Base-by-base conservation (phyloP, 2,113 vertebrate species). In the Riparia riparia region DNA sequence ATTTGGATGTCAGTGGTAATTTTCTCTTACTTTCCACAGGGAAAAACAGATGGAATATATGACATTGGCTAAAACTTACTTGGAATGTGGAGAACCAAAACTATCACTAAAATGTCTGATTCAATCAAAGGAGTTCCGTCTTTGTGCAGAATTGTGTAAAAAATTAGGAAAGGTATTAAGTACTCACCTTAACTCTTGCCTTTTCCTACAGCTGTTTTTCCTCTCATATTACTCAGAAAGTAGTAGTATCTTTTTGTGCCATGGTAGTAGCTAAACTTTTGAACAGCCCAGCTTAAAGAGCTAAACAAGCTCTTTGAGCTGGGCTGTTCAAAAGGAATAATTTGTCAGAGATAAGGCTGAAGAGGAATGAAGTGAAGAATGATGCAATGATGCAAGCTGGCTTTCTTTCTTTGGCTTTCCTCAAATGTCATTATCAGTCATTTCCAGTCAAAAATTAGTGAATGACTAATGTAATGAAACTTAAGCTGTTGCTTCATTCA, bases 31-130 rank as follows among this genome's bases (percentile, higher is more conserved):
- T 95, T 94, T 76, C 58, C 63, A 18, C 89, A 98, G 98, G 95
- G 98, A 98, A 89, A 98, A 98, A 74, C 98, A 98, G 70, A 65
- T 98, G 97, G 98, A 98, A 66, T 98, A 98, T 78, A 91, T 98
- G 94, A 63, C 96, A 56, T 91, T 98, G 96, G 98, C 98, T 28
- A 98, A 98, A 92, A 98, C 97, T 28, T 98, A 98, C 70, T 87
- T 98, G 95, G 98, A 98, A 79, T 98, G 98, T 31, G 93, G 89
- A 18, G 98, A 98, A 77, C 98, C 98, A 53, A 97, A 98, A 57
- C 95, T 98, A 20, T 97, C 98, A 24, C 95, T 98, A 18, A 98
- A 98, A 93, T 98, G 98, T 82, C 94, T 98, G 73, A 96, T 96
- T 84, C 97, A 97, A 0, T 97, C 98, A 39, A 98, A 98, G 93